Evolutionary conservation across 2,113 vertebrate genomes (phyloP).

Genomic region (Xiphophorus couchianus): DNA sequence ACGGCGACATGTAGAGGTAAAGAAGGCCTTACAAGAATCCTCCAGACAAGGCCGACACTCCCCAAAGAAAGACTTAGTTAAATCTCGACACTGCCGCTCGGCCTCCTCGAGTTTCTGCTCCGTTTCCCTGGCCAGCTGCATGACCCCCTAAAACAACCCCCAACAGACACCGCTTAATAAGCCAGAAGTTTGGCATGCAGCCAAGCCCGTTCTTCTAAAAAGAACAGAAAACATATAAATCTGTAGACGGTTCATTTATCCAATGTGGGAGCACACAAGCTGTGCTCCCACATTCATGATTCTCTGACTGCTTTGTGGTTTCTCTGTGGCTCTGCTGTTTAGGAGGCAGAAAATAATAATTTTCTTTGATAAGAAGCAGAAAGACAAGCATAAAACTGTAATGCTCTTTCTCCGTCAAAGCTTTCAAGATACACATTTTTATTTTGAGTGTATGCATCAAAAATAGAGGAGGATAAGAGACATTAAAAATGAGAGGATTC

Average conservation of each 20-base stretch:
- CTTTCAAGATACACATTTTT: background rate
- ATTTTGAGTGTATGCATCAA: background rate
- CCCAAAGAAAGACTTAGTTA: constrained; percentile 77
- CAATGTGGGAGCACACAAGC: background rate
- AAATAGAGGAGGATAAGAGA: background rate
- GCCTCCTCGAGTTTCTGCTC: constrained; percentile 83
- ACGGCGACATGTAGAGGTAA: constrained; percentile 75
- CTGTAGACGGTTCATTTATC: no score
- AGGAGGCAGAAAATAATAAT: constrained; percentile 40
- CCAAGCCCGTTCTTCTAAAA: constrained; percentile 8
- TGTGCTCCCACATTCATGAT: constrained; percentile 27
- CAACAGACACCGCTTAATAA: constrained; percentile 19
- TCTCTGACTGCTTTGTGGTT: constrained; percentile 54
- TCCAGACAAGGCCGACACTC: constrained; percentile 84
- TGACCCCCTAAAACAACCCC: constrained; percentile 75
- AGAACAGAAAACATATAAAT: constrained; percentile 1
- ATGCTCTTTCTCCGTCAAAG: background rate
- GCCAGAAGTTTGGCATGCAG: constrained; percentile 15
- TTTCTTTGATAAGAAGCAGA: constrained; percentile 20
- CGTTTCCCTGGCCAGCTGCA: constrained; percentile 82
- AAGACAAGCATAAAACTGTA: background rate
- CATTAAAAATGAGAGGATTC: no score
- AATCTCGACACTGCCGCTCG: constrained; percentile 79
- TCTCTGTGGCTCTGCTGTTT: constrained; percentile 15
- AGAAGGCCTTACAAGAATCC: constrained; percentile 82